phyloP scores from a whole-genome alignment of 2,888 invertebrate genomes.

The Dermolepida albohirtum region DNA sequence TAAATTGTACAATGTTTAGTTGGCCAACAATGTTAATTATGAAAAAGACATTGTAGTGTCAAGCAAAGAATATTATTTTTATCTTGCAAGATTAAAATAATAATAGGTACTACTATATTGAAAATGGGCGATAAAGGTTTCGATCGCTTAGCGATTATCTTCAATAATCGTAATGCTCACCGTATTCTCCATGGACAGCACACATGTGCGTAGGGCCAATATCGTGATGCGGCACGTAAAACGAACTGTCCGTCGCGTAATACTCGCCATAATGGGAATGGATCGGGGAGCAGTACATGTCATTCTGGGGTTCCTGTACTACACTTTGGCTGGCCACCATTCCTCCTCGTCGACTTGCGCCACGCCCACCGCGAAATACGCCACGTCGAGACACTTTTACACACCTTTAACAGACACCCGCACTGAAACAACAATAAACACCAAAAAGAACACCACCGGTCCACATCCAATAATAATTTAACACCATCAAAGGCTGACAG shows the following conservation, averaged over 20 bases:
- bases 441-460: constrained; percentile 33
- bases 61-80: too few relatives aligned
- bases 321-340: constrained; percentile 66
- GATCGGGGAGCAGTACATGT: constrained; percentile 65
- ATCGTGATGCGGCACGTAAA: constrained; percentile 66
- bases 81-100: neutral
- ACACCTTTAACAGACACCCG: constrained; percentile 49
- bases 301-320: constrained; percentile 61
- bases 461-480: constrained; percentile 28
- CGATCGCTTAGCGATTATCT: neutral
- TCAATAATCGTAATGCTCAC: constrained; percentile 65
- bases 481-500: constrained; percentile 32
- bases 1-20: too few relatives aligned
- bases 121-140: constrained; percentile 6
- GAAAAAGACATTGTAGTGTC: too few relatives aligned
- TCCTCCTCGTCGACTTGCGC: constrained; percentile 51
- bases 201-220: constrained; percentile 80
- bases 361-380: constrained; percentile 43
- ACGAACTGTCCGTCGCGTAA: constrained; percentile 70
- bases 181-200: constrained; percentile 76
- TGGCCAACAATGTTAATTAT: too few relatives aligned
- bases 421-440: constrained; percentile 36
- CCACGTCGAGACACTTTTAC: constrained; percentile 59
- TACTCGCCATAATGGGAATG: constrained; percentile 68
- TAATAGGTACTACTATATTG: neutral